Base-by-base conservation (phyloP, 2,888 invertebrate genomes). In the Vesta saturnalis region DNA sequence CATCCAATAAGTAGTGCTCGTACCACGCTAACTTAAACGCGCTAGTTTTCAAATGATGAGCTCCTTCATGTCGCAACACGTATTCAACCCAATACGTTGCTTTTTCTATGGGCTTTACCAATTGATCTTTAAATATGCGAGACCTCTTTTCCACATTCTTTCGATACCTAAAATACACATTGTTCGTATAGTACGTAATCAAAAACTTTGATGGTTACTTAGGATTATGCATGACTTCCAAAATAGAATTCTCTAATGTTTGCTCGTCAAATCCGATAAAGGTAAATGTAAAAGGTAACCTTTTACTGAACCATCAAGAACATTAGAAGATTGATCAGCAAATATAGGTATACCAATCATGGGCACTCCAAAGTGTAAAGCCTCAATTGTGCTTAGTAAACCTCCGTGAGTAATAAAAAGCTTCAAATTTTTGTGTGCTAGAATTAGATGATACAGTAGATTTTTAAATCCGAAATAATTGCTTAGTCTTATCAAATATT, bases 371-470 rank as follows among this genome's bases (percentile, higher is more conserved):
- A 83, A 83, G 62, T 84, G 83, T 18, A 87, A 82, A 0, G 88
- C 84, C 77, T 89, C 89, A 67, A 86, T 86, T 8, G 85, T 81
- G 69, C 88, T 87, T 74, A 89, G 84, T 46, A 87, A 80, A 0
- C 89, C 90, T 21, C 88, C 89, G 74, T 89, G 87, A 12, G 87
- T 88, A 66, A 90, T 86, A 73, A 90, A 89, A 0, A 87, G 76
- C 68, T 84, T 85, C 0, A 88, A 83, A 56, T 87, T 87, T 1
- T 82, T 82, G 79, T 89, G 88, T 6, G 85, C 86, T 86, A 70
- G 56, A 61, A 73, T n/a, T n/a, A n/a, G n/a, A n/a, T n/a, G n/a
- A n/a, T n/a, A n/a, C n/a, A n/a, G n/a, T n/a, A n/a, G n/a, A n/a
- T n/a, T n/a, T n/a, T n/a, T n/a, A n/a, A n/a, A n/a, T n/a, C n/a